Evolutionary conservation across 1,140 invertebrate species (phyloP).

Genomic region (Drosophila mayri): DNA sequence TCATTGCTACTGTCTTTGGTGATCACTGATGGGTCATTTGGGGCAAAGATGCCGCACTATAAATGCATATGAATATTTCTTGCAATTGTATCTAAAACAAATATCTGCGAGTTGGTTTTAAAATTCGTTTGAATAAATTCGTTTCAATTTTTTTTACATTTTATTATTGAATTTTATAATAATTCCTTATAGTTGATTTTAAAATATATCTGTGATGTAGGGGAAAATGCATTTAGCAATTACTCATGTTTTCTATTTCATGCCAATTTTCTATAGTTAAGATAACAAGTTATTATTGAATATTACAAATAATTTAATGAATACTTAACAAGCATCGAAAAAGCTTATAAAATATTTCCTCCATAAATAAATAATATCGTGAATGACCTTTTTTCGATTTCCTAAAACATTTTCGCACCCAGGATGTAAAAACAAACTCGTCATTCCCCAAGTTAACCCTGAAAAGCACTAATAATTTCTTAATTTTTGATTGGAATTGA

Average conservation of each 20-base stretch:
- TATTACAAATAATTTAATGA: not conserved
- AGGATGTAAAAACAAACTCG: not conserved
- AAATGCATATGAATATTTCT: constrained; percentile 6
- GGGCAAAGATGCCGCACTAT: constrained; percentile 5
- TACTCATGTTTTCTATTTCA: not conserved
- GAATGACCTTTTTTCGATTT: not conserved
- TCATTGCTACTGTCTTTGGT: constrained; percentile 7
- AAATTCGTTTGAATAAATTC: not conserved
- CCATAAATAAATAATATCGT: not conserved
- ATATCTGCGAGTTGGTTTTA: not conserved
- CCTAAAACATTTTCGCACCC: not conserved
- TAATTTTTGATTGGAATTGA: constrained; percentile 14
- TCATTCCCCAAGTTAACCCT: constrained; percentile 12
- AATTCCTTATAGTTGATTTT: not conserved
- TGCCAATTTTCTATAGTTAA: not conserved
- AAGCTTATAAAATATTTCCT: not conserved
- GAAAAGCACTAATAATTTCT: constrained; percentile 16
- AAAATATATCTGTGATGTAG: not conserved
- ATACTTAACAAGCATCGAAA: too few species aligned
- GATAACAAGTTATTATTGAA: not conserved
- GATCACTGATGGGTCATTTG: constrained; percentile 22
- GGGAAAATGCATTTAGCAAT: not conserved
- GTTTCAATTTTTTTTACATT: too few species aligned
- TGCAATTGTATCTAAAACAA: not conserved
- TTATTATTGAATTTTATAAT: not conserved